Evolutionary conservation across 2,888 invertebrate genomes (phyloP).

Genomic region (Pyrrhosoma nymphula): DNA sequence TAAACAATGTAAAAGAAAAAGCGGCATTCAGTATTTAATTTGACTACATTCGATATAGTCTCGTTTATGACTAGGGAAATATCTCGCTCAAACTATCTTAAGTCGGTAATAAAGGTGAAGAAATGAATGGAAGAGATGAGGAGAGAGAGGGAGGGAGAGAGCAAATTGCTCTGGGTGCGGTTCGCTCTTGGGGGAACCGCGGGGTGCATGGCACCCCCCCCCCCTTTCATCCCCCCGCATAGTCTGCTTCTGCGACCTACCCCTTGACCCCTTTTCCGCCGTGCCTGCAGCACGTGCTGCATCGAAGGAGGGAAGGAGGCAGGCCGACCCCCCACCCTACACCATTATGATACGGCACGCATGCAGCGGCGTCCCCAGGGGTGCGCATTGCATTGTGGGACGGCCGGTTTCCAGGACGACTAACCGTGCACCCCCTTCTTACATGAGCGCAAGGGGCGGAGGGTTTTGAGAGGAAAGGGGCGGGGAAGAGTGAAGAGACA

Average conservation of each 20-base stretch:
- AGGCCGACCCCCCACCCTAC: neutral
- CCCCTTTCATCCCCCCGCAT: neutral
- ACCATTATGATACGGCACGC: slow-evolving; percentile 5
- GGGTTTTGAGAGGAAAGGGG: neutral
- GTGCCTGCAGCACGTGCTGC: neutral
- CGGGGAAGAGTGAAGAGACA: neutral
- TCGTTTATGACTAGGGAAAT: too few species aligned
- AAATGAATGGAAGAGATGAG: too few species aligned
- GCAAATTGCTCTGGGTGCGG: neutral
- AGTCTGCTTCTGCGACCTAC: neutral
- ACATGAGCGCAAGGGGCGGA: neutral
- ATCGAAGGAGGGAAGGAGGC: neutral
- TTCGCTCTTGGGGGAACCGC: neutral
- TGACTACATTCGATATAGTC: too few species aligned
- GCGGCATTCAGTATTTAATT: too few species aligned
- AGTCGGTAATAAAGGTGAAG: too few species aligned
- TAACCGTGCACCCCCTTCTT: too few species aligned
- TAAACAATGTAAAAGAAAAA: too few species aligned
- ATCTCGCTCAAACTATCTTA: too few species aligned
- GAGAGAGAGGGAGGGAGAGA: neutral
- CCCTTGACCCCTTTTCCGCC: neutral
- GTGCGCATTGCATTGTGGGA: neutral
- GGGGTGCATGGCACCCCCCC: neutral
- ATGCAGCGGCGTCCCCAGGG: slow-evolving; percentile 7
- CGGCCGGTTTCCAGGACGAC: neutral